Base-by-base conservation (phyloP, 1,140 invertebrate genomes). In the Hetaerina americana region DNA sequence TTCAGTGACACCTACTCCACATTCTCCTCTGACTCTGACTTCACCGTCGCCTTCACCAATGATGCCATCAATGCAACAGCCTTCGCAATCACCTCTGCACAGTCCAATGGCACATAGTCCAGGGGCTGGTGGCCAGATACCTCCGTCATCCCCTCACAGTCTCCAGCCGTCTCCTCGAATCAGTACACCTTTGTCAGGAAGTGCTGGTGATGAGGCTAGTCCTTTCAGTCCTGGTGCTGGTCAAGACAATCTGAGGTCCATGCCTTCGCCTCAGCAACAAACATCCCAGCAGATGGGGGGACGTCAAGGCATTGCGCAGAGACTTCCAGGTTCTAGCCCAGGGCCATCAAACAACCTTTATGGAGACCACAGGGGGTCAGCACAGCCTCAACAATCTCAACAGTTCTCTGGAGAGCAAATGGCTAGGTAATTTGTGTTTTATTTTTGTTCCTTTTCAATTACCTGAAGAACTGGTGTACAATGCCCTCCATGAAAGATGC, bases 41-140 rank as follows among this genome's bases (percentile, higher is more conserved):
- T 85, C 86, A 22, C 84, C 85, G 0, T 85, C 86, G 5, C 81
- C 82, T 25, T 79, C 79, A 18, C 70, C 76, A 69, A 73, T 68
- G 67, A 18, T 68, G 26, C 27, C 77, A 12, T 74, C 77, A 12
- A 69, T 79, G 10, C 85, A 87, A 76, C 86, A 87, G 70, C 40
- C 40, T 18, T 18, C 15, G 15, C 85, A 82, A 49, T 87, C 85
- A 3, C 87, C 87, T 0, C 82, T 88, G 81, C 85, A 87, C 71
- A 87, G 86, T 79, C 86, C 87, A 1, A 81, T 87, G 26, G 83
- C 84, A 12, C 85, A 85, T 49, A 86, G 84, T 73, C 86, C 86
- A 0, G 84, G 84, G n/a, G 83, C 85, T 0, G 83, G 81, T 3
- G 80, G 0, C 76, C 76, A 49, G 75, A 74, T 27, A 0, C 80